These are phyloP conservation scores for Lophochroa leadbeateri DNA, from an alignment of 2,113 vertebrate genomes.

Conservation along the genomic window DNA sequence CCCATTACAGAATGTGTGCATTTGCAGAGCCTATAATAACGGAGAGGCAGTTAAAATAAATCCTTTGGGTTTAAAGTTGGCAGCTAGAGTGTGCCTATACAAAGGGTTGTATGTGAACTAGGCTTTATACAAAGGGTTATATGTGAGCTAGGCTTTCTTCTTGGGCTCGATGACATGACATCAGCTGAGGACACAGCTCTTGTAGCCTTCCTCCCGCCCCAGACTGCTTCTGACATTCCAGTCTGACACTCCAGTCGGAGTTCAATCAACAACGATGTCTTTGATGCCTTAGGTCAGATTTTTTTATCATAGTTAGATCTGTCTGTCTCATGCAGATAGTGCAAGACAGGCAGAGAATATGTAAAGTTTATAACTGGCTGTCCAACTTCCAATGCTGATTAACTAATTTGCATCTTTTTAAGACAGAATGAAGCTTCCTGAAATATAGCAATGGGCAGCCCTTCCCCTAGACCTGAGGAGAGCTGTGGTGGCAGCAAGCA, in stretches of 20 bases:
- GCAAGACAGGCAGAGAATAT: not conserved
- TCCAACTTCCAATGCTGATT: not conserved
- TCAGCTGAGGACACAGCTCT: not conserved
- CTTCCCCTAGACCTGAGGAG: not conserved
- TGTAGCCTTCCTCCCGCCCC: not conserved
- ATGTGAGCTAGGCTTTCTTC: not conserved
- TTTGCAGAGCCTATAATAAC: not conserved
- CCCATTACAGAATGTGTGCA: not conserved
- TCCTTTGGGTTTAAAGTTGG: not conserved
- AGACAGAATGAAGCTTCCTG: not conserved
- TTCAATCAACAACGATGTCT: not conserved
- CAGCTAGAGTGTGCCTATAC: not conserved
- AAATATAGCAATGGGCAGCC: not conserved
- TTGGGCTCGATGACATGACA: accelerated
- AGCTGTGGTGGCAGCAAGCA: not conserved
- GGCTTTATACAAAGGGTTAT: not conserved
- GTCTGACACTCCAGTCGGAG: not conserved
- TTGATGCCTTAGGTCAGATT: not conserved
- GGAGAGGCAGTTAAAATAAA: conserved; percentile 9
- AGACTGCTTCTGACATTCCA: not conserved
- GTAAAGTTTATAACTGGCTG: not conserved
- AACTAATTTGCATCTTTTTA: not conserved
- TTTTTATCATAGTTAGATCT: not conserved
- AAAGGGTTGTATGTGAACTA: not conserved
- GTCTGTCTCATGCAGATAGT: not conserved